These are phyloP conservation scores for Apodemus speciosus DNA, from an alignment of 2,113 vertebrate species.

Conservation along the genomic window DNA sequence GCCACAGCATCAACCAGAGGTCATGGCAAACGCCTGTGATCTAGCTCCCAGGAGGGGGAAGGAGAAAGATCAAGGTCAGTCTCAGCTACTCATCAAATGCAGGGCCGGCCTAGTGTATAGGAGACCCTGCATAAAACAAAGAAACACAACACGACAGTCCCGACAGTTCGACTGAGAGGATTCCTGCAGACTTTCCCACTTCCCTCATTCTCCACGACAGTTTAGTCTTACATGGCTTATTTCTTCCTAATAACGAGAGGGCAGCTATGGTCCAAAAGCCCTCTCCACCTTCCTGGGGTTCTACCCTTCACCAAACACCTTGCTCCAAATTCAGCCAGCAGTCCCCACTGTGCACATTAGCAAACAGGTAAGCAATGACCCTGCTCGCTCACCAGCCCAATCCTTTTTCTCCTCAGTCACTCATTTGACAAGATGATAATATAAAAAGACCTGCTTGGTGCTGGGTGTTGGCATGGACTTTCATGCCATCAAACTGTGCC, in stretches of 20 bases:
- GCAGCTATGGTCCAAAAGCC: too few species aligned
- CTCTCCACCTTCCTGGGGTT: neutral
- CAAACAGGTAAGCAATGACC: neutral
- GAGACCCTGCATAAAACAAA: neutral
- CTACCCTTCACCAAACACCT: neutral
- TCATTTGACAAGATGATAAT: neutral
- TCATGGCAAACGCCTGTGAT: neutral
- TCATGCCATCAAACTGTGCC: too few species aligned
- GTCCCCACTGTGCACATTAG: neutral
- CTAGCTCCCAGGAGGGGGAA: neutral
- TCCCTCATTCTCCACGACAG: neutral
- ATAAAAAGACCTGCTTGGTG: neutral
- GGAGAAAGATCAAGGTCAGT: neutral
- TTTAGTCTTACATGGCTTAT: neutral
- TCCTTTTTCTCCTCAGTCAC: neutral
- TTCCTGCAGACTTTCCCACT: neutral
- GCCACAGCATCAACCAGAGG: neutral
- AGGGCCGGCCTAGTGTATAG: neutral
- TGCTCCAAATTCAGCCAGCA: neutral
- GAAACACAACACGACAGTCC: neutral
- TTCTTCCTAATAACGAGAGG: neutral
- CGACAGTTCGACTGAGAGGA: neutral
- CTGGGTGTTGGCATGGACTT: neutral
- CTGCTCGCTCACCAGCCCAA: neutral
- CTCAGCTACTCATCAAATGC: neutral